Base-by-base conservation (phyloP, 2,797 vertebrate genomes). In the Pipistrellus kuhlii region DNA sequence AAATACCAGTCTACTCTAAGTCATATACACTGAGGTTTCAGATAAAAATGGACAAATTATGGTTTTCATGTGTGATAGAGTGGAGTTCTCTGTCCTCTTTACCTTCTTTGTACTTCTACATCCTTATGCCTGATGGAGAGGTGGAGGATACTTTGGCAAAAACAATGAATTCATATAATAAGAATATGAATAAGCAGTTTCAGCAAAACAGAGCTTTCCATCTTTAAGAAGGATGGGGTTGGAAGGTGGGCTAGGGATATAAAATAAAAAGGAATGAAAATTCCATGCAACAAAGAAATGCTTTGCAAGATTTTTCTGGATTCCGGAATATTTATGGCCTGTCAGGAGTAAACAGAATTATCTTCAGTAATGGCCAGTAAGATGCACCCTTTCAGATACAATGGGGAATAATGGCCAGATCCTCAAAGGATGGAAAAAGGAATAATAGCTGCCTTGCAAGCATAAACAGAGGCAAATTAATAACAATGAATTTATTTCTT, bases 381-480 rank as follows among this genome's bases (percentile, higher is more conserved):
- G 44, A 35, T 1, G 6, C 15, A 64, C 9, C 20, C 4, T 82
- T 92, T 81, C 23, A 77, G 25, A 73, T 38, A 30, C 41, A 4
- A 4, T 64, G 23, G 10, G 32, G 9, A 55, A 69, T 85, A 72
- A 30, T 8, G n/a, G 27, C 18, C 30, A 35, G 27, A 55, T 72
- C 77, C 55, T 84, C 44, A n/a, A 32, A 20, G 38, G 32, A 84
- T 44, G 20, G 17, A 77, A 86, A 89, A 53, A 18, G 15, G 51
- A 83, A 51, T 9, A 71, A 51, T 9, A 71, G 21, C 12, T 85
- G 25, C 6, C 32, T 62, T 64, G 38, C 2, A 73, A 83, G 44
- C 35, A 81, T 15, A 44, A 91, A 84, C 2, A 77, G 38, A 94
- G 92, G 64, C 20, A 64, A 94, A 14, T 72, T 86, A 91, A 57